A percentile compares a stretch with the other conserved stretches of the same genome.
Evolutionary conservation across 1,140 invertebrate genomes (phyloP).

Genomic region (Drosophila parabipectinata): DNA sequence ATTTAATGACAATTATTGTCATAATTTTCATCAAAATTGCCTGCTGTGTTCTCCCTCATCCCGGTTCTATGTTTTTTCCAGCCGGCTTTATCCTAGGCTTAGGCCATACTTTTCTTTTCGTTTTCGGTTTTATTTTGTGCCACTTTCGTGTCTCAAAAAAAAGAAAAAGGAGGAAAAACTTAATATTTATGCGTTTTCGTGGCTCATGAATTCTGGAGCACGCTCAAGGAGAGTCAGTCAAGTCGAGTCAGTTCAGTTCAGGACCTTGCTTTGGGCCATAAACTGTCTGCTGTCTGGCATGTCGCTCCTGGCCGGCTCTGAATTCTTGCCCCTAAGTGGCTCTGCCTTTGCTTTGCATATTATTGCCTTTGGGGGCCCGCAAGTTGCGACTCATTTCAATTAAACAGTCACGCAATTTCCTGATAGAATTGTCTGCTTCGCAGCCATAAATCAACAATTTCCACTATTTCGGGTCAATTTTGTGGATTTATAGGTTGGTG

Average conservation of each 20-base stretch:
- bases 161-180: conserved; percentile 40
- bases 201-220: conserved; percentile 79
- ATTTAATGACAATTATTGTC: conserved; percentile 83
- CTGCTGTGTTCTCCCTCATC: conserved; percentile 38
- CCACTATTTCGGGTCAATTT: conserved; percentile 50
- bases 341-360: conserved; percentile 49
- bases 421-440: conserved; percentile 68
- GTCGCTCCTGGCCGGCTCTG: conserved; percentile 22
- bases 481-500: conserved; percentile 14
- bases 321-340: conserved; percentile 32
- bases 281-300: conserved; percentile 50
- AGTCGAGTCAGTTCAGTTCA: conserved; percentile 29
- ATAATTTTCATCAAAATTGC: conserved; percentile 83
- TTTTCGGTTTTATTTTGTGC: conserved; percentile 42
- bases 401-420: conserved; percentile 77
- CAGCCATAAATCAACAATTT: conserved; percentile 65
- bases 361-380: conserved; percentile 17
- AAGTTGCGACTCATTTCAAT: conserved; percentile 59
- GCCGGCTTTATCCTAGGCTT: conserved; percentile 50
- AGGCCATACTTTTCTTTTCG: conserved; percentile 59
- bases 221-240: conserved; percentile 66
- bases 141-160: conserved; percentile 60
- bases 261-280: conserved; percentile 47
- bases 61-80: conserved; percentile 7
- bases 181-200: conserved; percentile 79